These are phyloP conservation scores for Malurus splendens DNA, from an alignment of 2,797 vertebrate species.

Conservation along the genomic window DNA sequence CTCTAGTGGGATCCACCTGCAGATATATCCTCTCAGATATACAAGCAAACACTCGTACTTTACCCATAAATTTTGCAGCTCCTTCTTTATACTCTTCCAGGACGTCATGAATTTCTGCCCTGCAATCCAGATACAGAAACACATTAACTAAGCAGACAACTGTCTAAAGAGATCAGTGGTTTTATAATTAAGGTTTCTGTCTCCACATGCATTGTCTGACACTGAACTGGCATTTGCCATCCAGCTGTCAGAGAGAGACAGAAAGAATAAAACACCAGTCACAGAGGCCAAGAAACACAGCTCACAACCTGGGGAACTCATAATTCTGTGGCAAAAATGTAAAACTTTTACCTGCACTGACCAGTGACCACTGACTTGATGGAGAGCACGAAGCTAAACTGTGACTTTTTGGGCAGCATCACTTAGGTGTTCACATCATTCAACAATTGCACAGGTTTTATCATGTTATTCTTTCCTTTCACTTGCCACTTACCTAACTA, in stretches of 20 bases:
- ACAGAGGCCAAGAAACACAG: neutral
- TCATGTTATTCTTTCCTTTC: neutral
- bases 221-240: neutral
- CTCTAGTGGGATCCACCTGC: neutral
- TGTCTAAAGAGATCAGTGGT: neutral
- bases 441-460: neutral
- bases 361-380: neutral
- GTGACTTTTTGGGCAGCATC: neutral
- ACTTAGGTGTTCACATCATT: fast-evolving
- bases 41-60: neutral
- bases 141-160: neutral
- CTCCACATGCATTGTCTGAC: fast-evolving
- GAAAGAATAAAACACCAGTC: fast-evolving
- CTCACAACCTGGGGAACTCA: fast-evolving
- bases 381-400: fast-evolving
- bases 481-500: neutral
- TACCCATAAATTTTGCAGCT: constrained; percentile 91
- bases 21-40: neutral
- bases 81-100: constrained; percentile 90
- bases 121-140: constrained; percentile 57
- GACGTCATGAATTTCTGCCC: constrained; percentile 89
- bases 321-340: neutral
- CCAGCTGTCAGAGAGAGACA: neutral
- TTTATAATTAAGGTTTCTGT: neutral
- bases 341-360: neutral